Percentiles rank a stretch among this genome's conserved stretches.
These are phyloP conservation scores for Hemichromis elongatus DNA, from an alignment of 2,113 vertebrate species.

Conservation along the genomic window DNA sequence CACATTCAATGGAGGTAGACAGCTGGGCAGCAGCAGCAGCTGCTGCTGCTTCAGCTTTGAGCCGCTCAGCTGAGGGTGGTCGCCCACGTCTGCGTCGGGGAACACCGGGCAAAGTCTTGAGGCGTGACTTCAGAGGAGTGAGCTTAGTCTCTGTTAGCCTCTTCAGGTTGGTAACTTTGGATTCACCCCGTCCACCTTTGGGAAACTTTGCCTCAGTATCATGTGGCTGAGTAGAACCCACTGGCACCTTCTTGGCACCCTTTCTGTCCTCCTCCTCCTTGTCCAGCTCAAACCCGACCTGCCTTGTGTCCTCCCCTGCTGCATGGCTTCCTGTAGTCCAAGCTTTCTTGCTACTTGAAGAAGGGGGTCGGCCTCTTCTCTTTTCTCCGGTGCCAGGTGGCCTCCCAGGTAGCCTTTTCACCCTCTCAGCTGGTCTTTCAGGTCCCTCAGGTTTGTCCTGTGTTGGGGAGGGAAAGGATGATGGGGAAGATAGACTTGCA, in stretches of 20 bases:
- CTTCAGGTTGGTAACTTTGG: slow-evolving; percentile 84
- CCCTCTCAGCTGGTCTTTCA: slow-evolving; percentile 79
- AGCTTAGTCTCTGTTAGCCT: slow-evolving; percentile 88
- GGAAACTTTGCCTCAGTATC: slow-evolving; percentile 53
- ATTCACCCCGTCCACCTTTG: slow-evolving; percentile 61
- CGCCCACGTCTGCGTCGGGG: slow-evolving; percentile 82
- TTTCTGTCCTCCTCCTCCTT: slow-evolving; percentile 82
- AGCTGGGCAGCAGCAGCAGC: slow-evolving; percentile 69
- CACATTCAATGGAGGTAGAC: slow-evolving; percentile 59
- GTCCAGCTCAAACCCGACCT: slow-evolving; percentile 58
- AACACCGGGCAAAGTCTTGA: slow-evolving; percentile 85
- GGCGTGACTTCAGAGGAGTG: slow-evolving; percentile 87
- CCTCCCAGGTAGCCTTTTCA: slow-evolving; percentile 80
- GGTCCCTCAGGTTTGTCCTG: slow-evolving; percentile 76
- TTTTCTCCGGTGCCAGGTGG: slow-evolving; percentile 82
- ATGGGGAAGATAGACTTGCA: slow-evolving; percentile 33
- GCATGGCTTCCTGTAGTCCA: slow-evolving; percentile 68
- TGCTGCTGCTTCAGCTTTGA: slow-evolving; percentile 80
- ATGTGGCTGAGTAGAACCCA: slow-evolving; percentile 56
- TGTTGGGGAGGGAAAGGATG: slow-evolving; percentile 58
- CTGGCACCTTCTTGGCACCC: slow-evolving; percentile 76
- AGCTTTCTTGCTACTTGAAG: slow-evolving; percentile 78
- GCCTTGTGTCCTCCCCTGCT: slow-evolving; percentile 70
- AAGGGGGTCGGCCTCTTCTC: slow-evolving; percentile 89
- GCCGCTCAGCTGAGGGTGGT: slow-evolving; percentile 87